phyloP scores from a whole-genome alignment of 2,797 vertebrate genomes.

The Cottoperca gobio region DNA sequence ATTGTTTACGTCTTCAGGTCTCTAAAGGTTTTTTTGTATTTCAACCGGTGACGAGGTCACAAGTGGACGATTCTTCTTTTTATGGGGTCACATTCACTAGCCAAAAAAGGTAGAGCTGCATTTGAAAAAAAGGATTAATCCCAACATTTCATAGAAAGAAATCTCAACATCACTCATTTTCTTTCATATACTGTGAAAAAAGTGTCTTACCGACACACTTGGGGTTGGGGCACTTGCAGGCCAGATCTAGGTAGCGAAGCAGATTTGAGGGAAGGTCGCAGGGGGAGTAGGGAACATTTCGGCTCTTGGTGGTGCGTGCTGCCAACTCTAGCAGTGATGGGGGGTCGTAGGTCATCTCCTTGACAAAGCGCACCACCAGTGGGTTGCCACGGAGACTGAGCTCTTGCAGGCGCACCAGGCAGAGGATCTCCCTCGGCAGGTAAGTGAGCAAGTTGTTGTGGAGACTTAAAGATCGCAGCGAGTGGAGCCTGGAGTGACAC shows the following conservation, averaged over 20 bases:
- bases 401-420: constrained; percentile 94
- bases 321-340: constrained; percentile 95
- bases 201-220: constrained; percentile 92
- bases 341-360: constrained; percentile 95
- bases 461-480: constrained; percentile 95
- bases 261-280: constrained; percentile 90
- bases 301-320: constrained; percentile 92
- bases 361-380: constrained; percentile 96
- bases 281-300: constrained; percentile 89
- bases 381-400: constrained; percentile 98
- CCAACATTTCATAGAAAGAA: not conserved
- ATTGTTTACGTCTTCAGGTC: not conserved
- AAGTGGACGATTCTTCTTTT: not conserved
- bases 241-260: constrained; percentile 91
- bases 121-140: not conserved
- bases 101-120: not conserved
- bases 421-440: constrained; percentile 96
- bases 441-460: constrained; percentile 98
- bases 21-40: not conserved
- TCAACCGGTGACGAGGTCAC: not conserved
- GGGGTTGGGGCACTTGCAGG: constrained; percentile 98
- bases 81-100: not conserved
- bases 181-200: not conserved
- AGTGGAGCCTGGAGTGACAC: constrained; percentile 87
- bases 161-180: not conserved